Base-by-base conservation (phyloP, 2,113 vertebrate genomes). In the Podarcis cretensis region DNA sequence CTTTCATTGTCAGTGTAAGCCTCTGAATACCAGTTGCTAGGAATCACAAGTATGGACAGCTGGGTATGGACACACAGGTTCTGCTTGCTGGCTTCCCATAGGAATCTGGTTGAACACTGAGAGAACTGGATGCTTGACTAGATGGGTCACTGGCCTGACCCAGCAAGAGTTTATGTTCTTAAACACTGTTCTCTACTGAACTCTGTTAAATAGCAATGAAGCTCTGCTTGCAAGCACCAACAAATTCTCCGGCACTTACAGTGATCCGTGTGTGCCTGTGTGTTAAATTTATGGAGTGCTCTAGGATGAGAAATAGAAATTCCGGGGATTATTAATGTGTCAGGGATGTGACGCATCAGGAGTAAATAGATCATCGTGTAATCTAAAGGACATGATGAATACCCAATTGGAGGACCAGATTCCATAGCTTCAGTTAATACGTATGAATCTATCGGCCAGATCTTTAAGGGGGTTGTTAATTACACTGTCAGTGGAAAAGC, bases 391-490 rank as follows among this genome's bases (percentile, higher is more conserved):
- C 83, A 75, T 89, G 91, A n/a, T 1, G 25, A 91, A 90, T 81
- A 92, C 84, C 81, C 82, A 74, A 12, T 23, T 37, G 27, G 8
- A 35, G 89, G 84, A 57, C 30, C 32, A 25, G 9, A 48, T 6
- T 91, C 63, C 27, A 71, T 30, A 59, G 69, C 85, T 88, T 71
- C 82, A 86, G 88, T 91, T 87, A 92, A 87, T 73, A 88, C 0
- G 1, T 23, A 63, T 6, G 57, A 91, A 91, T 84, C 87, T 92
- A 91, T 54, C 66, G 32, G 68, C 90, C 1, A 43, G 0, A 78
- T 92, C 91, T 93, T 89, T 43, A 63, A 91, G 32, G 68, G 35
- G 85, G 79, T 0, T 16, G 76, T 77, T 92, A 85, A 91, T 95
- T 91, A 90, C 3, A 66, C 0, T 77, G 85, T 90, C 90, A 27